Evolutionary conservation across 2,888 invertebrate species (phyloP).

Genomic region (Brachylomia viminalis): DNA sequence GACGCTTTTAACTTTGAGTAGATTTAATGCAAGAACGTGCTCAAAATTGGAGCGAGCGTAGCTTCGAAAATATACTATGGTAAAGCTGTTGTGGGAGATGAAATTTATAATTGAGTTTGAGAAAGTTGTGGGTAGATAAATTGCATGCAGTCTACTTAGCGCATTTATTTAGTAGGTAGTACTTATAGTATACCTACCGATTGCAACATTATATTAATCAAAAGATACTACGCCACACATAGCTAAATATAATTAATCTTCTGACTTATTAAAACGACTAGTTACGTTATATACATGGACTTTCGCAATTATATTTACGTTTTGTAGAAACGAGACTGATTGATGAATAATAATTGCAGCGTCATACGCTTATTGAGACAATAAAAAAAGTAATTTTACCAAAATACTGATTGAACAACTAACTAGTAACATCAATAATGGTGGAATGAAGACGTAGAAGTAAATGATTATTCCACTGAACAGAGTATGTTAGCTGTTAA

Average conservation of each 20-base stretch:
- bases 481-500: constrained; percentile 1
- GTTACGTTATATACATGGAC: not conserved
- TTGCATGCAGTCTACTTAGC: not conserved
- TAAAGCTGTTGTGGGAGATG: constrained; percentile 9
- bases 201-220: not conserved
- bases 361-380: not conserved
- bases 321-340: not conserved
- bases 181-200: not conserved
- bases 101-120: constrained; percentile 35
- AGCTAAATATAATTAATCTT: not conserved
- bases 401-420: not conserved
- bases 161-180: not conserved
- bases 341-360: not conserved
- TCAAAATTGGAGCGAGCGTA: constrained; percentile 31
- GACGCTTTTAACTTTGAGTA: constrained; percentile 43
- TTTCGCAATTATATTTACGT: not conserved
- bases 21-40: constrained; percentile 51
- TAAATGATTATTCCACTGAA: constrained; percentile 3
- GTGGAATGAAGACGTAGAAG: constrained; percentile 8
- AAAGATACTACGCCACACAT: not conserved
- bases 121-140: constrained; percentile 6
- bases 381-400: not conserved
- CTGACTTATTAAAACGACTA: not conserved
- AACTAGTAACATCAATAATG: constrained; percentile 31
- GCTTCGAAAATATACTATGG: constrained; percentile 16